A percentile compares a stretch with the other conserved stretches of the same genome.
phyloP scores from a whole-genome alignment of 2,797 vertebrate species.

The Neosilurus mollespiculum region DNA sequence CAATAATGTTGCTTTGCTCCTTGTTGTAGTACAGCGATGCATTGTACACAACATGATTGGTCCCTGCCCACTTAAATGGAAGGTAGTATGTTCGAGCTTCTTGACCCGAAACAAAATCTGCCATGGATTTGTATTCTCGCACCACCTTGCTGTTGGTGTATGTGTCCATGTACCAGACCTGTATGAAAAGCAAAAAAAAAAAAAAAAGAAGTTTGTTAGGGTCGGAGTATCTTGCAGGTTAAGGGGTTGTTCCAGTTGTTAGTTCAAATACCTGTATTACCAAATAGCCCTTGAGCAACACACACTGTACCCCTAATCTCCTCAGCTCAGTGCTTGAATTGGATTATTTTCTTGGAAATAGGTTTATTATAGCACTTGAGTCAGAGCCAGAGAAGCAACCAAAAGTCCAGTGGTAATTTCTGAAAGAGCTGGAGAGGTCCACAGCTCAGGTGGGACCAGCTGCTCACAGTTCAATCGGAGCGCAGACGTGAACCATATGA shows the following conservation, averaged over 20 bases:
- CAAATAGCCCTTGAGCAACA: not conserved
- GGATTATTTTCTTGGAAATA: not conserved
- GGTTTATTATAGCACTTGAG: not conserved
- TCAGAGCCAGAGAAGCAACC: not conserved
- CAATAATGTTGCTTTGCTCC: conserved; percentile 97
- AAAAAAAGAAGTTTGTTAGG: conserved; percentile 22
- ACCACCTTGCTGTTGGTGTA: conserved; percentile 98
- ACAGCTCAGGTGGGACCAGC: not conserved
- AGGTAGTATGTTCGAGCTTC: conserved; percentile 96
- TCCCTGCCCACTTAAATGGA: conserved; percentile 97
- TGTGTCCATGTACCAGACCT: conserved; percentile 99
- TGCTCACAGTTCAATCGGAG: not conserved
- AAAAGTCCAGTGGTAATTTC: not conserved
- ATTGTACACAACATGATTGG: conserved; percentile 96
- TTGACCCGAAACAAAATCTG: conserved; percentile 87
- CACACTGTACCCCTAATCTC: not conserved
- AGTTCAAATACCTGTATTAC: not conserved
- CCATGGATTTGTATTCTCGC: conserved; percentile 89
- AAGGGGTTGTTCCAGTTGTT: not conserved
- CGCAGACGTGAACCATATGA: not conserved
- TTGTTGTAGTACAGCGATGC: conserved; percentile 98
- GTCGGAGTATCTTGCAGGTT: not conserved
- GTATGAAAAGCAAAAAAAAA: conserved; percentile 50
- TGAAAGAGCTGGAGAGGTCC: not conserved
- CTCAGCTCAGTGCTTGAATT: not conserved